Base-by-base conservation (phyloP, 2,797 vertebrate species). In the Numenius phaeopus region DNA sequence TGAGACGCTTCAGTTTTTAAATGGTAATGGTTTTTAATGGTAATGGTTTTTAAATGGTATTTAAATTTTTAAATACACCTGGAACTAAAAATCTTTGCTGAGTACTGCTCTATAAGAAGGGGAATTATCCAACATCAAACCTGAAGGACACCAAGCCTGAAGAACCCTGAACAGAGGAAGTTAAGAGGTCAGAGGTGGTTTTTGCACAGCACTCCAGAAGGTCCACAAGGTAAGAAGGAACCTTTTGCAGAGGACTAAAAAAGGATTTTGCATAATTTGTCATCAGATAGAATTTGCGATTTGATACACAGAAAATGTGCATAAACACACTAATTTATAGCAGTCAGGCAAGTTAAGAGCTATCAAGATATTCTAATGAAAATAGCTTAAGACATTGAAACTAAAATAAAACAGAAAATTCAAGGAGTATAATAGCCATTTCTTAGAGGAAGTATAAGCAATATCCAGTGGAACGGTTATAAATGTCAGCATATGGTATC, bases 401-500 rank as follows among this genome's bases (percentile, higher is more conserved):
- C 24, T n/a, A 71, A 92, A 77, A 75, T 34, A 61, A 96, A 89
- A n/a, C 6, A 44, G 26, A 77, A 87, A 89, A 89, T 34, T 73
- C 47, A 58, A 77, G n/a, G 22, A 73, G 42, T 83, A 69, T 37
- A 70, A 64, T 12, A 64, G 3, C 12, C 37, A 77, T 73, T 92
- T 92, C 90, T 89, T 85, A 64, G 9, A 94, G 50, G 32, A 79
- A 72, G 46, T 32, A 30, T 20, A 88, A 54, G 13, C 9, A 0
- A 27, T 83, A 83, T 52, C 49, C 71, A 82, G 47, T 77, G 58
- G 67, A 94, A 83, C 34, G 30, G 71, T 58, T 93, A 83, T 42
- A 93, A 94, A 97, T 87, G 83, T 76, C 94, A 92, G 89, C 89
- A 93, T 93, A 94, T 75, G 86, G 59, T 93, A 96, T 85, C 75